phyloP scores from a whole-genome alignment of 2,797 vertebrate genomes.

The Momotus momota region DNA sequence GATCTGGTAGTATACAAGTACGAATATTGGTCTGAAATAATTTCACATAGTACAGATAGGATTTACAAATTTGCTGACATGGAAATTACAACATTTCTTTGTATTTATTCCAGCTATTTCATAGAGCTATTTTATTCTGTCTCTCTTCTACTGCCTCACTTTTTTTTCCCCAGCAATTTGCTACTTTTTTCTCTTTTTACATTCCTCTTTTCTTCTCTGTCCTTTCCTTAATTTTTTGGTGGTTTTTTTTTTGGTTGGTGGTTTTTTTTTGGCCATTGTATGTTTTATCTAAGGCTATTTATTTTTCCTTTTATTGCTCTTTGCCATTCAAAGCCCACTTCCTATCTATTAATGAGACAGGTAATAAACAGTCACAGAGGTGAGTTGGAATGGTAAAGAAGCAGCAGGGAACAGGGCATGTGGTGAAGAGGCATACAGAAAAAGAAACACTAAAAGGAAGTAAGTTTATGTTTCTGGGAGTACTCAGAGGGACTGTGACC shows the following conservation, averaged over 20 bases:
- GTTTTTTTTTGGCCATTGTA: accelerated
- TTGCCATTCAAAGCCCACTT: neutral
- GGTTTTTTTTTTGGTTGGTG: neutral
- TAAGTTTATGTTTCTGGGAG: neutral
- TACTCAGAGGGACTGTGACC: neutral
- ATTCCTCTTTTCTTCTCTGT: neutral
- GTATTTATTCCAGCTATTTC: neutral
- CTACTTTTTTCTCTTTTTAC: neutral
- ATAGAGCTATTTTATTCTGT: neutral
- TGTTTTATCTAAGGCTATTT: neutral
- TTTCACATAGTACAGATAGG: neutral
- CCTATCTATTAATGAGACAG: neutral
- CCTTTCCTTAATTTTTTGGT: neutral
- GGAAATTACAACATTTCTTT: neutral
- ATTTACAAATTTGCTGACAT: neutral
- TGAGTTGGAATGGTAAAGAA: neutral
- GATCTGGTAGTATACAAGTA: neutral
- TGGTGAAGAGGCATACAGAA: neutral
- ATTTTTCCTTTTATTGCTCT: neutral
- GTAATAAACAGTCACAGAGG: neutral
- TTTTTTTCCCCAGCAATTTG: neutral
- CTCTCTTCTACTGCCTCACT: neutral
- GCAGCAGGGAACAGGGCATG: neutral
- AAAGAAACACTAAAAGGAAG: neutral
- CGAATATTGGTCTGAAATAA: neutral